Conservation (phyloP, 2,888 invertebrate species). For the Halictus ligatus region DNA sequence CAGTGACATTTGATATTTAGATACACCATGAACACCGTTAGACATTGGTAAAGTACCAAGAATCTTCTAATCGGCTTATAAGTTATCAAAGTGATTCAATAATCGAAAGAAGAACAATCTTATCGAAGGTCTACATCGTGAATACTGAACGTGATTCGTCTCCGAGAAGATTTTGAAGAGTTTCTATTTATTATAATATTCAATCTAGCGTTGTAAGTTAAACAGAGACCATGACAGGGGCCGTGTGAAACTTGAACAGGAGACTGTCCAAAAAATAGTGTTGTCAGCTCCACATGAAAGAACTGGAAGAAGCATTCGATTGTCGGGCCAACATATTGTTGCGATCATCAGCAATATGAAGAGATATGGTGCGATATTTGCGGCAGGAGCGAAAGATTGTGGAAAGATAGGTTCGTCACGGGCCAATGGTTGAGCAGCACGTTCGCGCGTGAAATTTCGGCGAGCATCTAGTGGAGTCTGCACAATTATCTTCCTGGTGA, state of each 20-base stretch:
- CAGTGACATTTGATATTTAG: background rate
- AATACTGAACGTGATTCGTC: background rate
- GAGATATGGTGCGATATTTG: too few species aligned
- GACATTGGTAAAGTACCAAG: background rate
- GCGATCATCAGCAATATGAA: background rate
- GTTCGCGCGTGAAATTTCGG: constrained; percentile 43
- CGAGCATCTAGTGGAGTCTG: constrained; percentile 49
- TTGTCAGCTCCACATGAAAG: too few species aligned
- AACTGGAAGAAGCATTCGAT: background rate
- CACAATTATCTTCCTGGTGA: constrained; percentile 63
- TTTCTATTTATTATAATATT: background rate
- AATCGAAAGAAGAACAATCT: background rate
- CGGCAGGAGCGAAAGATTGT: background rate
- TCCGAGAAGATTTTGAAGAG: background rate
- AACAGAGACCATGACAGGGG: background rate
- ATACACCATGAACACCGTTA: background rate
- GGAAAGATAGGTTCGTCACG: background rate
- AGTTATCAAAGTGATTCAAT: too few species aligned
- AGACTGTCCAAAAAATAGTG: background rate
- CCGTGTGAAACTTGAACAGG: background rate
- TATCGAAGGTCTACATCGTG: background rate
- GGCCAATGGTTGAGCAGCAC: background rate
- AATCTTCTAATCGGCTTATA: background rate
- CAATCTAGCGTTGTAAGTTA: background rate
- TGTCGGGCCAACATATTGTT: background rate